phyloP scores from a whole-genome alignment of 2,797 vertebrate species.

The Clarias pachynema region DNA sequence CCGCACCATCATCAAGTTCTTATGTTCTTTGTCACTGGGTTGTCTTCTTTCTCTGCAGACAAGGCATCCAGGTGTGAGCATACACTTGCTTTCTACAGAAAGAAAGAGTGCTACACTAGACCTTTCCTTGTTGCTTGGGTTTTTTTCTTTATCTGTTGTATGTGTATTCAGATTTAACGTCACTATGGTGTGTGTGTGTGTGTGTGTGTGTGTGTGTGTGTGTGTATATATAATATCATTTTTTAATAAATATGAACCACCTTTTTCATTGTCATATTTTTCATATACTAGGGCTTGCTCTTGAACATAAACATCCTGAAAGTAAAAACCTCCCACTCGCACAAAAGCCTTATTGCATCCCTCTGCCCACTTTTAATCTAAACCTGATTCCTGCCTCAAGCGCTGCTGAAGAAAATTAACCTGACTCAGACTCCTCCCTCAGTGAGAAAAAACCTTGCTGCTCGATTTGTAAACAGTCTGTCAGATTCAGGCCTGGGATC shows the following conservation, averaged over 20 bases:
- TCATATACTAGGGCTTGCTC: background rate
- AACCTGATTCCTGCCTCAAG: slow-evolving; percentile 20
- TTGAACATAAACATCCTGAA: background rate
- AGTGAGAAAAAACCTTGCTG: background rate
- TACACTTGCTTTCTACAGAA: background rate
- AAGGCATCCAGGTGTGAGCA: background rate
- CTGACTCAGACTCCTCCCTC: background rate
- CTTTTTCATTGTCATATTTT: background rate
- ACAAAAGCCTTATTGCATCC: background rate
- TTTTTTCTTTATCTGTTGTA: background rate
- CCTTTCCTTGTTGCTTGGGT: background rate
- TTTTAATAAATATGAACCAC: no score
- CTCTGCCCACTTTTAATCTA: background rate
- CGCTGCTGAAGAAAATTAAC: slow-evolving; percentile 39
- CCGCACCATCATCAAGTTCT: background rate
- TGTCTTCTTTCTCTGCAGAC: background rate
- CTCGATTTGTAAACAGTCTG: background rate
- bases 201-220: no score
- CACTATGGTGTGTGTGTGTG: no score
- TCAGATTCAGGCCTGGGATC: background rate
- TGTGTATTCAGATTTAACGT: background rate
- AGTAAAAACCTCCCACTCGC: background rate
- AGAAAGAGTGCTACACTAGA: background rate
- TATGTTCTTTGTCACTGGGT: background rate
- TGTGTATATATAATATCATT: no score